Evolutionary conservation across 2,797 vertebrate species (phyloP).

Genomic region (Cephalopachus bancanus): DNA sequence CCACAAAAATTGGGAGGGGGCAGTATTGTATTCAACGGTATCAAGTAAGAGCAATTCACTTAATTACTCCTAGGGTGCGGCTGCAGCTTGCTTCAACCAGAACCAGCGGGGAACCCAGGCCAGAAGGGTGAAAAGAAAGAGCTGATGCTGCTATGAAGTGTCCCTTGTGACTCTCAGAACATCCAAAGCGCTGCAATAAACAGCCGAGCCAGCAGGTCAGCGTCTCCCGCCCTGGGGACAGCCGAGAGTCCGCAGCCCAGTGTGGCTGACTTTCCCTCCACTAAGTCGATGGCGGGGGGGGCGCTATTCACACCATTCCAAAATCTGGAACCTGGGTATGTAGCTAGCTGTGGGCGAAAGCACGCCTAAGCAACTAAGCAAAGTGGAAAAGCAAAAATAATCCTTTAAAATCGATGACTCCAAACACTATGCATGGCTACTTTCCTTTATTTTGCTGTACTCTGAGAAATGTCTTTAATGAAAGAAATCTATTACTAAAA

Average conservation of each 20-base stretch:
- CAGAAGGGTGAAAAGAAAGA: not conserved
- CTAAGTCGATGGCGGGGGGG: rapidly evolving
- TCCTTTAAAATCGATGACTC: not conserved
- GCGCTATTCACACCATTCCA: not conserved
- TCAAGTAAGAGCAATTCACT: not conserved
- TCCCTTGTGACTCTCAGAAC: slow-evolving; percentile 19
- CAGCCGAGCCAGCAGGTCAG: not conserved
- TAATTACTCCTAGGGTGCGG: not conserved
- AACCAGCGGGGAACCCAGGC: not conserved
- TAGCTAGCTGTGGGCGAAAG: not conserved
- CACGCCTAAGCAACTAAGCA: slow-evolving; percentile 21
- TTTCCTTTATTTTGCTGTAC: not conserved
- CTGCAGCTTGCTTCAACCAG: not conserved
- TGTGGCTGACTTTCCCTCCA: rapidly evolving
- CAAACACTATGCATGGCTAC: not conserved
- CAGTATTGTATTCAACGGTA: not conserved
- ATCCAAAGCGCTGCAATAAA: slow-evolving; percentile 1
- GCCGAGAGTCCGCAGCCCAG: not conserved
- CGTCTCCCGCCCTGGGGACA: not conserved
- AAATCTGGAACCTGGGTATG: slow-evolving; percentile 10
- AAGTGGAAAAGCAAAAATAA: not conserved
- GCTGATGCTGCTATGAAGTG: not conserved
- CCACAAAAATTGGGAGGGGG: not conserved
- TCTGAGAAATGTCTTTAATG: slow-evolving; percentile 10
- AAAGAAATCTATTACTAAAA: slow-evolving; percentile 29